Evolutionary conservation across 2,797 vertebrate species (phyloP).

Genomic region (Hapalemur alaotrensis): DNA sequence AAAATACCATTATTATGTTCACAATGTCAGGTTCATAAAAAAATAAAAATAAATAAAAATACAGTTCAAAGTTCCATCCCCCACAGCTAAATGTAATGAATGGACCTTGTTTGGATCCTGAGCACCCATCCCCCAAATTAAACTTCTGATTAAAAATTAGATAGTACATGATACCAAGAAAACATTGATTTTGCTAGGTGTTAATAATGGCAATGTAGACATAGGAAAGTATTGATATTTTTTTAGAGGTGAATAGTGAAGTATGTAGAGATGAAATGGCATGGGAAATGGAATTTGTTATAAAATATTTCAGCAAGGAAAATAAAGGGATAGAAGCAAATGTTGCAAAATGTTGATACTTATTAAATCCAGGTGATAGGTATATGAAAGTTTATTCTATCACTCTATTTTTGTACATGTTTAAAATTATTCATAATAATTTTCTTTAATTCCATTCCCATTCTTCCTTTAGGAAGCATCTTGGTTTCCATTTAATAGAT

Average conservation of each 20-base stretch:
- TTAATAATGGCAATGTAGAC: not conserved
- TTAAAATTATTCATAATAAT: not conserved
- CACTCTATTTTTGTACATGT: not conserved
- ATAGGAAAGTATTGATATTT: not conserved
- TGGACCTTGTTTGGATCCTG: not conserved
- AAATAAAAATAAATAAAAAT: not conserved
- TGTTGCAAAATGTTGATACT: not conserved
- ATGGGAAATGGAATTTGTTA: not conserved
- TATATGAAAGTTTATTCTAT: not conserved
- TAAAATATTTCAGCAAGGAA: conserved; percentile 7
- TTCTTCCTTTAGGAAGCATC: not conserved
- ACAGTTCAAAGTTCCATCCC: not conserved
- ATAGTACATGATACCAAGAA: not conserved
- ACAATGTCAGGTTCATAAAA: not conserved
- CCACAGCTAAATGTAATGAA: not conserved
- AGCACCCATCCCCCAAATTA: not conserved
- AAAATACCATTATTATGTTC: not conserved
- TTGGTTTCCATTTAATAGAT: not conserved
- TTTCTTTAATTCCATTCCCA: not conserved
- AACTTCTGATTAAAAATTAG: not conserved
- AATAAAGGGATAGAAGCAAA: not conserved
- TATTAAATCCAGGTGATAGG: not conserved
- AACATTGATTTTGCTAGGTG: not conserved
- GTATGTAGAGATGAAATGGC: not conserved
- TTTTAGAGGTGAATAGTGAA: not conserved